Evolutionary conservation across 2,797 vertebrate genomes (phyloP).

Genomic region (Garrulus glandarius): DNA sequence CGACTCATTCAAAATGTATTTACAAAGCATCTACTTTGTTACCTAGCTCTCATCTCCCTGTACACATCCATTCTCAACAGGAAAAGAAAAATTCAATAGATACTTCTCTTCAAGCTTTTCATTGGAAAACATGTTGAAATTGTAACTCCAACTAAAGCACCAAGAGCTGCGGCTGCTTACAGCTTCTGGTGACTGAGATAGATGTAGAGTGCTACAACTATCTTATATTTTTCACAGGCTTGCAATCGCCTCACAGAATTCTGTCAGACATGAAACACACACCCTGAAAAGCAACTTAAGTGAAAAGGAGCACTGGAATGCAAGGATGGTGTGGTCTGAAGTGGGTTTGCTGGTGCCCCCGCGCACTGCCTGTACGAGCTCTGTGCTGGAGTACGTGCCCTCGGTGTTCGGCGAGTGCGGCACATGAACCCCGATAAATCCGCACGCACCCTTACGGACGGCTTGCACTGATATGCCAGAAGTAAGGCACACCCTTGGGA

Average conservation of each 20-base stretch:
- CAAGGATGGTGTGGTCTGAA: rapidly evolving
- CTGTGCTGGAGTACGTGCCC: rapidly evolving
- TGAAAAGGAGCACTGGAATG: rapidly evolving
- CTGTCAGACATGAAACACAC: rapidly evolving
- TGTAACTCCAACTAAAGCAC: neutral
- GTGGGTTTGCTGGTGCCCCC: rapidly evolving
- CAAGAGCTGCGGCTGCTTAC: neutral
- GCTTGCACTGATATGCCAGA: neutral
- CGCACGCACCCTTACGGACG: neutral
- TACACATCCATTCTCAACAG: neutral
- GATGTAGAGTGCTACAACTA: rapidly evolving
- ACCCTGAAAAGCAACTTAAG: neutral
- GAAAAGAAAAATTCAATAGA: neutral
- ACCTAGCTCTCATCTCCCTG: rapidly evolving
- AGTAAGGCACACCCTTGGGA: neutral
- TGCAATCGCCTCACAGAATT: neutral
- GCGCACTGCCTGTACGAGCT: rapidly evolving
- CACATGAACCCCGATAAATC: neutral
- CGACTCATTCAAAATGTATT: rapidly evolving
- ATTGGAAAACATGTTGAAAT: neutral
- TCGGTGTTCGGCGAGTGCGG: rapidly evolving
- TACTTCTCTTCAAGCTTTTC: neutral
- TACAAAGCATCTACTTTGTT: neutral
- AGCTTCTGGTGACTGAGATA: neutral
- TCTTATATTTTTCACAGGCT: rapidly evolving